These are phyloP conservation scores for Centruroides vittatus DNA, from an alignment of 1,140 invertebrate species.

Conservation along the genomic window DNA sequence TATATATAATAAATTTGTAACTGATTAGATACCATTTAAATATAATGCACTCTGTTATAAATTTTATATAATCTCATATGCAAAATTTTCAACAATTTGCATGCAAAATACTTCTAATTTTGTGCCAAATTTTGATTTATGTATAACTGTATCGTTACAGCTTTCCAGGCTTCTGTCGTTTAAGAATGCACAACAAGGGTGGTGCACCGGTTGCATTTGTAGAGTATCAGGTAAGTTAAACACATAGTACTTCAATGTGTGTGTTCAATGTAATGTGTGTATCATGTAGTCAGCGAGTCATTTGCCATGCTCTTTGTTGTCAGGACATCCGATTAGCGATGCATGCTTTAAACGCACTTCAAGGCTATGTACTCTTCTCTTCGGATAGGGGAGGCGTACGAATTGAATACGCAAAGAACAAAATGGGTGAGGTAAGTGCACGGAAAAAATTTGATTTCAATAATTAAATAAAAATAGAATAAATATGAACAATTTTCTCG, in stretches of 20 bases:
- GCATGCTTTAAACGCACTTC: conserved; percentile 75
- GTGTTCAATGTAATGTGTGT: neutral
- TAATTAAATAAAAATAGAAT: too few relatives aligned
- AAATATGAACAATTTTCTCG: too few relatives aligned
- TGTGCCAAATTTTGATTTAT: neutral
- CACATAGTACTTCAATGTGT: conserved; percentile 2
- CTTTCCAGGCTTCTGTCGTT: conserved; percentile 91
- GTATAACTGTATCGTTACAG: conserved; percentile 39
- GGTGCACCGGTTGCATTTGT: conserved; percentile 87
- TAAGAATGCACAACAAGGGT: conserved; percentile 92
- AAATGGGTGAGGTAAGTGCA: conserved; percentile 66
- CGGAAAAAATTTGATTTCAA: too few relatives aligned
- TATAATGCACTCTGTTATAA: too few relatives aligned
- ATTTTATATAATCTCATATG: too few relatives aligned
- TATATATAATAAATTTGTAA: too few relatives aligned
- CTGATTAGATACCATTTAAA: too few relatives aligned
- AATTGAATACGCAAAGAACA: conserved; percentile 95
- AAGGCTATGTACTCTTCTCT: conserved; percentile 83
- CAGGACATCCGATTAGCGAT: conserved; percentile 60
- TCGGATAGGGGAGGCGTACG: conserved; percentile 89
- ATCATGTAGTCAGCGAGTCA: neutral
- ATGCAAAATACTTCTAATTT: neutral
- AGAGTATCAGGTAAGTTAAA: conserved; percentile 56
- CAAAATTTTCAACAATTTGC: too few relatives aligned
- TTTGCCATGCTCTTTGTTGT: neutral